phyloP scores from a whole-genome alignment of 2,797 vertebrate genomes.

The Rhynchotus rufescens region DNA sequence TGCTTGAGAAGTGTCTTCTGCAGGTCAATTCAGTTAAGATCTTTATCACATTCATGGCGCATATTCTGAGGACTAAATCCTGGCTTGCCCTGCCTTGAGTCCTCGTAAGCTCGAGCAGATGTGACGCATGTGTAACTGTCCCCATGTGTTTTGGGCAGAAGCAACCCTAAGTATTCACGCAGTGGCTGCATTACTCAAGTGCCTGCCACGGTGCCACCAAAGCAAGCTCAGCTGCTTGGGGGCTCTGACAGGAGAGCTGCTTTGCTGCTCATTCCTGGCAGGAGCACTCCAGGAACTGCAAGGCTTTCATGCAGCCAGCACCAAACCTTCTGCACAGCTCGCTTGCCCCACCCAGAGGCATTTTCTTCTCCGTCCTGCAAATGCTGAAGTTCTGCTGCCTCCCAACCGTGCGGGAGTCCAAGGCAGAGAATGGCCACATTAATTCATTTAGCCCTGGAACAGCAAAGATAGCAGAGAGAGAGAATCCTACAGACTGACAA shows the following conservation, averaged over 20 bases:
- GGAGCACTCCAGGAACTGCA: background rate
- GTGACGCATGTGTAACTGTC: background rate
- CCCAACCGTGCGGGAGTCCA: background rate
- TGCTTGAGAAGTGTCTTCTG: background rate
- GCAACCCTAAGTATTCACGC: background rate
- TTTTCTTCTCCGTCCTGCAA: background rate
- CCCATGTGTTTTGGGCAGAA: background rate
- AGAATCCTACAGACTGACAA: conserved; percentile 31
- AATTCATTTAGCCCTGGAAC: background rate
- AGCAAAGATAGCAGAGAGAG: background rate
- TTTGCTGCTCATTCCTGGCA: background rate
- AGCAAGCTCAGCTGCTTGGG: background rate
- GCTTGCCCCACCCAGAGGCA: conserved; percentile 68
- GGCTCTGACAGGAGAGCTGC: background rate
- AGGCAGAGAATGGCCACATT: background rate
- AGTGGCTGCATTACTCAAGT: background rate
- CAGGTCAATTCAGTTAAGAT: background rate
- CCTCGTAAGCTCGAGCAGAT: background rate
- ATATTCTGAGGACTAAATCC: conserved; percentile 23
- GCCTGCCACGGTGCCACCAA: background rate
- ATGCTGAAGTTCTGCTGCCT: background rate
- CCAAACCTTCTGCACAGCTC: background rate
- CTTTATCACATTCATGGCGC: background rate
- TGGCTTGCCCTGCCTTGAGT: conserved; percentile 10
- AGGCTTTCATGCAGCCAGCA: background rate